Evolutionary conservation across 2,113 vertebrate species (phyloP), one percentile per base, ranked within the genome.

Genomic region (Urocynchramus pylzowi): DNA sequence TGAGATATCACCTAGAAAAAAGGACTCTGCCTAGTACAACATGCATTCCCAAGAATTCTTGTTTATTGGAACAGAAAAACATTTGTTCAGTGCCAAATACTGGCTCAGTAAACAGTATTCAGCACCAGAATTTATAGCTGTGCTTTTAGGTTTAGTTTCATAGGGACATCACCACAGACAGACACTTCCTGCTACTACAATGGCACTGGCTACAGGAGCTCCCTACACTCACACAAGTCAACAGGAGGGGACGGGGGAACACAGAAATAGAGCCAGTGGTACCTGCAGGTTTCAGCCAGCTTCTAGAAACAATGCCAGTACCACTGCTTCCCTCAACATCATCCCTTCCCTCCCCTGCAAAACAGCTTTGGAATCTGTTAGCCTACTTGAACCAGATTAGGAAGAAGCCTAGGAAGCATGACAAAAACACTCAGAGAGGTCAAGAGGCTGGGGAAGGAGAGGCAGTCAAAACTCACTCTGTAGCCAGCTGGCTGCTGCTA

Each of bases 301-400:
- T 90, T 41, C 84, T 63, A 76, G 24, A 71, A 95, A 84, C 30
- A 75, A 59, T 20, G 53, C 37, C 61, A 87, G 65, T 35, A 28
- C 56, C 60, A 63, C 45, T 4, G 21, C 54, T 37, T 77, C 37
- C 45, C 61, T 41, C 45, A 27, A 27, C 33, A 89, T 23, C 65
- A 60, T 37, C 50, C 67, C 8, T 27, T 37, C 39, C 42, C 45
- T 57, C 39, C 50, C 37, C 63, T 23, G 3, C 64, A 61, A 50
- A 88, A 77, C 0, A 81, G 21, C 90, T 73, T 30, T 28, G 30
- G 45, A 88, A 81, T 70, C 57, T 59, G 16, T 13, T 65, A 31
- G 73, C 59, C 76, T 87, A 63, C 47, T 92, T 78, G 59, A 93
- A 28, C 57, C 31, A 81, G 83, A 90, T 70, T 39, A 79, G 57